These are phyloP conservation scores for Colius striatus DNA, from an alignment of 2,113 vertebrate genomes.

Conservation along the genomic window DNA sequence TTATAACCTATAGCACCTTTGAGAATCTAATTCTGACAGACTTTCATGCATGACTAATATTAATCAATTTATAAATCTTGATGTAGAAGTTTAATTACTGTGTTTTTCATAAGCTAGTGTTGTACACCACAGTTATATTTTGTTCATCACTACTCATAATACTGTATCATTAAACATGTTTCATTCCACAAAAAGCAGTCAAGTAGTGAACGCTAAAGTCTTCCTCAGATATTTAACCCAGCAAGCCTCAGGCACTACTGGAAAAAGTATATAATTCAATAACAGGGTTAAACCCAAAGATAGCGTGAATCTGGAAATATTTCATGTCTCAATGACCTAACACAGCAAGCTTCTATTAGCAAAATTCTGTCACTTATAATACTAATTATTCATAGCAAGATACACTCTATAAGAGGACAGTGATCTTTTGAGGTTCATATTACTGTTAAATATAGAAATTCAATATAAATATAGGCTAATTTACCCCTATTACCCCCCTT, in stretches of 20 bases:
- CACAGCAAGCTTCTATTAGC: background rate
- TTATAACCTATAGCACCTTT: background rate
- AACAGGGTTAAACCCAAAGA: conserved; percentile 2
- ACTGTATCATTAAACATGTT: conserved; percentile 43
- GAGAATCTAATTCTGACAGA: background rate
- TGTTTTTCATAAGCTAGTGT: background rate
- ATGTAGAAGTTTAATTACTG: background rate
- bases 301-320: background rate
- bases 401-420: background rate
- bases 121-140: conserved; percentile 6
- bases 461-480: background rate
- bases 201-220: conserved; percentile 42
- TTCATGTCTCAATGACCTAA: background rate
- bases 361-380: background rate
- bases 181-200: conserved; percentile 51
- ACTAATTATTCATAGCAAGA: background rate
- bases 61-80: conserved; percentile 37
- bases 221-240: conserved; percentile 65
- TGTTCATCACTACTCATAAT: conserved; percentile 30
- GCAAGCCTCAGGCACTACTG: conserved; percentile 39
- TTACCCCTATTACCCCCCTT: background rate
- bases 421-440: background rate
- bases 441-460: background rate
- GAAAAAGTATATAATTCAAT: background rate
- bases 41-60: conserved; percentile 36